These are phyloP conservation scores for Gallinago nigripennis DNA, from an alignment of 2,797 vertebrate genomes.

Conservation along the genomic window DNA sequence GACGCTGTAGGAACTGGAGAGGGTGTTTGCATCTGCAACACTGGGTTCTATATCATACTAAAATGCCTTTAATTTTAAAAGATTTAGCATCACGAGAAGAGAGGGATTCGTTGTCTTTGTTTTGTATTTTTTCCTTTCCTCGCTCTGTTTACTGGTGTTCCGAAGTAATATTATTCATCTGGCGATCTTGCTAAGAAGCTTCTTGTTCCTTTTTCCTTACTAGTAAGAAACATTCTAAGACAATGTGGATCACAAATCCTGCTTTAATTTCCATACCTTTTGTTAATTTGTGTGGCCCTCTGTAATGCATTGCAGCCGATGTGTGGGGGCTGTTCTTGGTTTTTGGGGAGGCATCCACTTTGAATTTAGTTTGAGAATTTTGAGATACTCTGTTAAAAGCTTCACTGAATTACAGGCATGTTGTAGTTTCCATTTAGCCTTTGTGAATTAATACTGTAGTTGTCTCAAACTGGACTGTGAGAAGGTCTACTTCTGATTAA, in stretches of 20 bases:
- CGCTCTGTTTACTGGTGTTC: not conserved
- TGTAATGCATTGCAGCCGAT: not conserved
- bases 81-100: not conserved
- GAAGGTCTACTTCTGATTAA: not conserved
- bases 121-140: not conserved
- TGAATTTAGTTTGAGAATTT: not conserved
- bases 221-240: not conserved
- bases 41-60: not conserved
- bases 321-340: not conserved
- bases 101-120: not conserved
- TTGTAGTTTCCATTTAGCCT: not conserved
- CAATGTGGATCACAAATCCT: not conserved
- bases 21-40: not conserved
- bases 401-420: slow-evolving; percentile 1
- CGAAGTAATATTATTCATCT: not conserved
- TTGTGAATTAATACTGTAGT: not conserved
- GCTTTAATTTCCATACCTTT: not conserved
- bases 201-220: not conserved
- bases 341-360: not conserved
- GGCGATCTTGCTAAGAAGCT: not conserved
- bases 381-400: not conserved
- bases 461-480: not conserved
- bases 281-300: not conserved
- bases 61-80: not conserved
- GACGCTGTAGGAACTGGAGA: not conserved